Evolutionary conservation across 30 jellyfish, hydroid and myxozoan species (phyloP).

Genomic region (Sanderia malayensis): DNA sequence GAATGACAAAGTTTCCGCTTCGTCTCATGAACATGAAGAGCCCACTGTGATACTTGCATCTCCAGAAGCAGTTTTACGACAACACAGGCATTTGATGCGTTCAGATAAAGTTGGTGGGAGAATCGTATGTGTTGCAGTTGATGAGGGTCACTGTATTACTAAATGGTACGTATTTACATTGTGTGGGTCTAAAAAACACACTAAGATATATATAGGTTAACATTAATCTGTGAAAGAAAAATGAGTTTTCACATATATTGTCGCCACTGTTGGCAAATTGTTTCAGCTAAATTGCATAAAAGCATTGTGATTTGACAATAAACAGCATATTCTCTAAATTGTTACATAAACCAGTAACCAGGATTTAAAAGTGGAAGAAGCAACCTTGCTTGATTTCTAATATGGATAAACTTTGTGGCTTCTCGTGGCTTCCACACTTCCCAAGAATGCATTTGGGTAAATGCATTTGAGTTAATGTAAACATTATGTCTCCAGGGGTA

Average conservation of each 20-base stretch:
- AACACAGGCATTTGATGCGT: background rate
- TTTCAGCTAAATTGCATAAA: no score
- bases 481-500: background rate
- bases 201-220: no score
- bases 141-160: slow-evolving; percentile 2
- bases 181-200: no score
- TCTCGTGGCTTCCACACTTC: no score
- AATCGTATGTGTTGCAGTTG: background rate
- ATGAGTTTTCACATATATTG: no score
- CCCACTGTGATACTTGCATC: background rate
- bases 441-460: no score
- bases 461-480: background rate
- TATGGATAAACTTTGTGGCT: no score
- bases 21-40: background rate
- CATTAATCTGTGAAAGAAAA: no score
- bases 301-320: background rate
- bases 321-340: background rate
- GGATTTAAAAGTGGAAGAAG: no score
- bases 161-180: background rate
- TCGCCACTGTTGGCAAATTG: no score
- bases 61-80: background rate
- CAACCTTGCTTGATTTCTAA: no score
- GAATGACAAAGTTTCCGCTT: background rate
- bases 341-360: no score
- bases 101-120: background rate